These are phyloP conservation scores for Arctopsyche grandis DNA, from an alignment of 1,140 invertebrate genomes.

Conservation along the genomic window DNA sequence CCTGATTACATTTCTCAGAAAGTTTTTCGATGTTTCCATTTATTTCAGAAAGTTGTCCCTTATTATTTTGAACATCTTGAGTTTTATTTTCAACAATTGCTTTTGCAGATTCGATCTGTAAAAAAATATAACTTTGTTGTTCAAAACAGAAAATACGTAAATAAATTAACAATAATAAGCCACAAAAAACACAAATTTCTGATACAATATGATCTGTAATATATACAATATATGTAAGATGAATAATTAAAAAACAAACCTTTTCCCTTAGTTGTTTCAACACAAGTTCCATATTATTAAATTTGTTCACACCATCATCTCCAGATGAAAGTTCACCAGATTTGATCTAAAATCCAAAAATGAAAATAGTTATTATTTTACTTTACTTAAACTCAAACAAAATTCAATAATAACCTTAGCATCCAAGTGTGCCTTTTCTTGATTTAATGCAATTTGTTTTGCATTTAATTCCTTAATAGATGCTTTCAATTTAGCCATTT, in stretches of 20 bases:
- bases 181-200: no score
- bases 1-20: slow-evolving; percentile 65
- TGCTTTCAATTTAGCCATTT: slow-evolving; percentile 89
- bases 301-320: slow-evolving; percentile 74
- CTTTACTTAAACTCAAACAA: not conserved
- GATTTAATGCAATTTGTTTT: slow-evolving; percentile 79
- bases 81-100: slow-evolving; percentile 79
- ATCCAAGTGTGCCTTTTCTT: slow-evolving; percentile 85
- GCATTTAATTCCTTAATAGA: slow-evolving; percentile 87
- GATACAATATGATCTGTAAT: slow-evolving; percentile 7
- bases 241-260: slow-evolving; percentile 58
- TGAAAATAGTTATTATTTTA: not conserved
- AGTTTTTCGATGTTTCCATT: slow-evolving; percentile 71
- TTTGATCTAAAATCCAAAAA: slow-evolving; percentile 58
- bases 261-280: slow-evolving; percentile 88
- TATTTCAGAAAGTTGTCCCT: slow-evolving; percentile 77
- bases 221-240: not conserved
- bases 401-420: slow-evolving; percentile 68
- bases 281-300: slow-evolving; percentile 84
- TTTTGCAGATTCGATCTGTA: slow-evolving; percentile 70
- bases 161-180: no score
- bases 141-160: no score
- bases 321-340: slow-evolving; percentile 70
- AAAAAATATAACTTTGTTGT: slow-evolving; percentile 27
- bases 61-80: slow-evolving; percentile 85